These are phyloP conservation scores for Schizaphis graminum DNA, from an alignment of 2,888 invertebrate species.

Conservation along the genomic window DNA sequence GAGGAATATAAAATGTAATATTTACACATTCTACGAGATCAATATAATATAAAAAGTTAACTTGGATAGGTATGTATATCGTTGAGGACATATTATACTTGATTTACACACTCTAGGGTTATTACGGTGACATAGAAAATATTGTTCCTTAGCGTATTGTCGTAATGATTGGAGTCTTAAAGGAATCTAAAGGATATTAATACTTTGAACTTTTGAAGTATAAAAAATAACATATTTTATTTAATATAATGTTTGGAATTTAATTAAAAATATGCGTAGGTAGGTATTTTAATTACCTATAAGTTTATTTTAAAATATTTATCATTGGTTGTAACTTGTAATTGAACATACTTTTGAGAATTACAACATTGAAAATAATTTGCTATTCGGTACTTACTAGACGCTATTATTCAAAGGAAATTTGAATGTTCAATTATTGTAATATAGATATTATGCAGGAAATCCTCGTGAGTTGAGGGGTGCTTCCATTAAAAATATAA, in stretches of 20 bases:
- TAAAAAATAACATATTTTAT: too few species aligned
- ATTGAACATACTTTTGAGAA: not conserved
- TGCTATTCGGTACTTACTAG: not conserved
- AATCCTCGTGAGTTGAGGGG: not conserved
- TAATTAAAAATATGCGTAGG: not conserved
- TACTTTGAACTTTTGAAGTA: not conserved
- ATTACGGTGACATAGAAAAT: not conserved
- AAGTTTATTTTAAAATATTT: not conserved
- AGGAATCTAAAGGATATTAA: too few species aligned
- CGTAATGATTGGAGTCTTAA: not conserved
- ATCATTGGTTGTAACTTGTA: not conserved
- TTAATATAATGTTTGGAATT: not conserved
- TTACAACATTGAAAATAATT: not conserved
- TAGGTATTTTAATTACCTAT: not conserved
- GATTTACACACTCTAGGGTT: not conserved
- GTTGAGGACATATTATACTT: not conserved
- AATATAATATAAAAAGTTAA: not conserved
- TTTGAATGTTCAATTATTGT: not conserved
- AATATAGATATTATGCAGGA: not conserved
- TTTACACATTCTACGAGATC: not conserved
- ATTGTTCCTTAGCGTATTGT: not conserved
- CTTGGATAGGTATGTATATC: not conserved
- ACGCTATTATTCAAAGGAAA: not conserved
- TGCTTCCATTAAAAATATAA: not conserved
- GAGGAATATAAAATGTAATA: not conserved